Evolutionary conservation across 2,797 vertebrate species (phyloP).

Genomic region (Buphagus erythrorhynchus): DNA sequence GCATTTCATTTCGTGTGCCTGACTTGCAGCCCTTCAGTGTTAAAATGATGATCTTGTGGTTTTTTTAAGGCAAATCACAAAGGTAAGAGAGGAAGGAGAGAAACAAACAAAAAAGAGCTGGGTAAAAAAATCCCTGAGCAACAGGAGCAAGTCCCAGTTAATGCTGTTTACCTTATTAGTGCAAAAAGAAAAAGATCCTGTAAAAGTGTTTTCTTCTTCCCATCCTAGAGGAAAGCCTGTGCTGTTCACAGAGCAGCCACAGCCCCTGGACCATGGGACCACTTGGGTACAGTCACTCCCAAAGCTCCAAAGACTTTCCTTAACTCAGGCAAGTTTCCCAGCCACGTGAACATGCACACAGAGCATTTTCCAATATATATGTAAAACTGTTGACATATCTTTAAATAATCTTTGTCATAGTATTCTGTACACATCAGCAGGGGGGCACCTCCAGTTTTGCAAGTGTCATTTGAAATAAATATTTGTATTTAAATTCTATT

Average conservation of each 20-base stretch:
- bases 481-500: neutral
- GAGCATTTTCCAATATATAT: neutral
- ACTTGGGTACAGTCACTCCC: accelerated
- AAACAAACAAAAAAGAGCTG: neutral
- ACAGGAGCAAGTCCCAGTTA: neutral
- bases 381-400: neutral
- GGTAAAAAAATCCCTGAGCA: neutral
- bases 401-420: neutral
- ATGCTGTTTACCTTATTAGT: neutral
- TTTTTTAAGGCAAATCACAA: neutral
- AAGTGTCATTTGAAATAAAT: neutral
- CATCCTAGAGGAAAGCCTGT: neutral
- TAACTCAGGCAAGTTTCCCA: neutral
- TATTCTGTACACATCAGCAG: neutral
- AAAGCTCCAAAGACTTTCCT: neutral
- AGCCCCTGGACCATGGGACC: accelerated
- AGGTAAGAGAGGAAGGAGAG: neutral
- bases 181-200: neutral
- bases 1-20: neutral
- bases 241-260: neutral
- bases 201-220: neutral
- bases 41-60: neutral
- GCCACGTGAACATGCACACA: neutral
- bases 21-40: neutral
- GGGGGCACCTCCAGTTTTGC: neutral